A percentile compares a stretch with the other conserved stretches of the same genome.
Evolutionary conservation across 1,140 invertebrate species (phyloP).

Genomic region (Lanistes nyassanus): DNA sequence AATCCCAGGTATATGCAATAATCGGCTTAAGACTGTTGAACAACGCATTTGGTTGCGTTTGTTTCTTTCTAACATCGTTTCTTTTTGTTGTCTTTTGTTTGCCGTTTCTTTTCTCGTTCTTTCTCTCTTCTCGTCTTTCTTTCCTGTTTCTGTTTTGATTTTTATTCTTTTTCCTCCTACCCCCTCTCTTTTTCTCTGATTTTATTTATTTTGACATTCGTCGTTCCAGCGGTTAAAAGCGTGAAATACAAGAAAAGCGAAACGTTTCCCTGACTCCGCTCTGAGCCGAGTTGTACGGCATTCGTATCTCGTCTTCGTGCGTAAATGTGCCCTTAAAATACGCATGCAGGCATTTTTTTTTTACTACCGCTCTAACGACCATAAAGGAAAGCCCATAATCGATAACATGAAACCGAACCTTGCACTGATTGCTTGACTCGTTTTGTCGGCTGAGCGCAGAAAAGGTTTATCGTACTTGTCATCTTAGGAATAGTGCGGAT

Average conservation of each 20-base stretch:
- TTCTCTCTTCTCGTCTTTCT: neutral
- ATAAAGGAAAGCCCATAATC: neutral
- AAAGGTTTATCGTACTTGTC: too few relatives aligned
- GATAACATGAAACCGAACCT: too few relatives aligned
- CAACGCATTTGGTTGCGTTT: neutral
- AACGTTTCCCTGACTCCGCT: slow-evolving; percentile 6
- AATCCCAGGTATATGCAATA: neutral
- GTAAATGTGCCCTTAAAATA: too few relatives aligned
- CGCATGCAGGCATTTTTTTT: slow-evolving; percentile 18
- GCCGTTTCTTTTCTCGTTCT: neutral
- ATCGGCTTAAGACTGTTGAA: neutral
- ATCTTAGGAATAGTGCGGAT: too few relatives aligned
- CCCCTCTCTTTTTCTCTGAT: neutral
- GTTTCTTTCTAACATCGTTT: neutral
- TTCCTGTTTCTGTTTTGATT: neutral
- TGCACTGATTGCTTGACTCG: too few relatives aligned
- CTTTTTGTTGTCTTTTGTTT: neutral
- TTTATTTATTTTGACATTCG: neutral
- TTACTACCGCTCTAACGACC: slow-evolving; percentile 7
- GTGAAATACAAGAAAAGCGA: too few relatives aligned
- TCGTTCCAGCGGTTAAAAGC: neutral
- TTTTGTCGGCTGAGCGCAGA: too few relatives aligned
- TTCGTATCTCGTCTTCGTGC: slow-evolving; percentile 9
- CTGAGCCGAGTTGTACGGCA: neutral
- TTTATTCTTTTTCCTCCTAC: neutral